Evolutionary conservation across 1,140 invertebrate genomes (phyloP).

Genomic region (Drosophila funebris): DNA sequence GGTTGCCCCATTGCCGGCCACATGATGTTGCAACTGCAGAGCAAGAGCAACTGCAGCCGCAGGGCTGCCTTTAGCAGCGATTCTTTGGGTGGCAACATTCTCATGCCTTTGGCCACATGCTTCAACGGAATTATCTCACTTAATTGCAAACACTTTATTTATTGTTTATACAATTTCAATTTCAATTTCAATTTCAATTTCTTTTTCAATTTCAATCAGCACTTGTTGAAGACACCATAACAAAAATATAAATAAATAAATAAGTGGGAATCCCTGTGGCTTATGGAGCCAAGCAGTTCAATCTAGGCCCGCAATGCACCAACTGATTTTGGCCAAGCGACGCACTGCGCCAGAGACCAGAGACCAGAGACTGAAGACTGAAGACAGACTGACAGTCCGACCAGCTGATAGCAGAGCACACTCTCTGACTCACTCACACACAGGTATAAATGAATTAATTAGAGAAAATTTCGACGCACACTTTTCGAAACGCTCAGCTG

Average conservation of each 20-base stretch:
- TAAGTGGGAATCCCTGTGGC: neutral
- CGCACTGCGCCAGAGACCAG: slow-evolving; percentile 13
- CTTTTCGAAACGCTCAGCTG: slow-evolving; percentile 39
- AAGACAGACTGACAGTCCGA: neutral
- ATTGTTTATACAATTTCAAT: neutral
- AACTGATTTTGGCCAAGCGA: slow-evolving; percentile 53
- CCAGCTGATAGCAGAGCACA: slow-evolving; percentile 23
- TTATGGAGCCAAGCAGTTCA: slow-evolving; percentile 42
- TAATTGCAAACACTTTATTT: neutral
- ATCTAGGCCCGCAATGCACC: slow-evolving; percentile 72
- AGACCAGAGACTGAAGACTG: neutral
- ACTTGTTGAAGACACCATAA: neutral
- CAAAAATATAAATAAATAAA: neutral
- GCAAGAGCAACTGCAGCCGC: slow-evolving; percentile 6
- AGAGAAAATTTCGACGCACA: slow-evolving; percentile 69
- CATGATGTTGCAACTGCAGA: slow-evolving; percentile 4
- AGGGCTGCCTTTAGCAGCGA: neutral
- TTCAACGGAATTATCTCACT: neutral
- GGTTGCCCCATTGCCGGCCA: neutral
- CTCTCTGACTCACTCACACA: slow-evolving; percentile 34
- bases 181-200: slow-evolving; percentile 8
- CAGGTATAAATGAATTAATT: slow-evolving; percentile 70
- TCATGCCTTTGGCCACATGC: slow-evolving; percentile 5
- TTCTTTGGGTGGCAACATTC: neutral
- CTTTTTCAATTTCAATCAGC: slow-evolving; percentile 1